Percentiles rank a stretch among this genome's conserved stretches.
Evolutionary conservation across 1,140 invertebrate species (phyloP).

Genomic region (Zaprionus ornatus): DNA sequence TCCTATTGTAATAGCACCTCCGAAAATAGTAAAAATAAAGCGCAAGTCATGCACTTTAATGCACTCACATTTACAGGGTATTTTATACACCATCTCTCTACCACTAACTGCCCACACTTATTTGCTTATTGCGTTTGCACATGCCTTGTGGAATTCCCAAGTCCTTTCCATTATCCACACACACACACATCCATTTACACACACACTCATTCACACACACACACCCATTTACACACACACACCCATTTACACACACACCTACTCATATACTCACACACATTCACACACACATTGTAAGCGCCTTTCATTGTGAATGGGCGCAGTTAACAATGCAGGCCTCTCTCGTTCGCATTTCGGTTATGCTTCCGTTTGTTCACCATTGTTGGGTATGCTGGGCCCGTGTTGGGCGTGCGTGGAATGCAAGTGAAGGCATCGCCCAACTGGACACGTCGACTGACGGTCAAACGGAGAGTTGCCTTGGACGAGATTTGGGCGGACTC

Average conservation of each 20-base stretch:
- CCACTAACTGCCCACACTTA: not conserved
- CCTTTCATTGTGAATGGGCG: slow-evolving; percentile 4
- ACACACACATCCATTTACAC: not conserved
- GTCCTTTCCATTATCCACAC: not conserved
- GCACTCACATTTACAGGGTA: not conserved
- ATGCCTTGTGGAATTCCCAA: slow-evolving; percentile 12
- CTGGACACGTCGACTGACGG: not conserved
- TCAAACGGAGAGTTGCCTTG: not conserved
- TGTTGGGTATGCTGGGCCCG: not conserved
- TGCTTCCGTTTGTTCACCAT: slow-evolving; percentile 23
- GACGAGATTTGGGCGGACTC: not conserved
- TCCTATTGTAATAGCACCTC: not conserved
- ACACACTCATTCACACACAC: not conserved
- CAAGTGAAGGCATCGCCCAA: not conserved
- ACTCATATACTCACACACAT: not conserved
- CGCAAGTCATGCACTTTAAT: not conserved
- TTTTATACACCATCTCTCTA: too few relatives aligned
- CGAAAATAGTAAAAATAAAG: not conserved
- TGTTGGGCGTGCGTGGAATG: not conserved
- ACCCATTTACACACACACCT: not conserved
- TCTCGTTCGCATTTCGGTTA: slow-evolving; percentile 11
- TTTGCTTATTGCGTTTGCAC: slow-evolving; percentile 1
- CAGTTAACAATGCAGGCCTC: slow-evolving; percentile 20
- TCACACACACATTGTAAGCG: not conserved
- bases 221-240: not conserved